phyloP scores from a whole-genome alignment of 2,797 vertebrate species.

The Phylloscopus collybita region DNA sequence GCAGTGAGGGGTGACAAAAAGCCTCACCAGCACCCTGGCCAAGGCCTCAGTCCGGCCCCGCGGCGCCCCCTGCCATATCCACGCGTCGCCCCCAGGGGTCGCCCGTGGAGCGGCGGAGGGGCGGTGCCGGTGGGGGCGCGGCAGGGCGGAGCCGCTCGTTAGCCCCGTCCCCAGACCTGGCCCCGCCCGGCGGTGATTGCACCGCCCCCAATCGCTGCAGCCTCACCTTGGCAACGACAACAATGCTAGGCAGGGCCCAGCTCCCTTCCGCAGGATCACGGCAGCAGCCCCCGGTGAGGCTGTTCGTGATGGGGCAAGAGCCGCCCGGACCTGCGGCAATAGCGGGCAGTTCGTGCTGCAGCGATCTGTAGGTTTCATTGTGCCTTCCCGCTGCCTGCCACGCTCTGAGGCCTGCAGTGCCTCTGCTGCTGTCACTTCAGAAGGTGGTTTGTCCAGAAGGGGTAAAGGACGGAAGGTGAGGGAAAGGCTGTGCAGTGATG shows the following conservation, averaged over 20 bases:
- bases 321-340: neutral
- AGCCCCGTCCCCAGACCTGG: neutral
- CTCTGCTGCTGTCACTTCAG: neutral
- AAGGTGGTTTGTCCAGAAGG: neutral
- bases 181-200: neutral
- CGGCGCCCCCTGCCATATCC: neutral
- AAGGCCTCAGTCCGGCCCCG: neutral
- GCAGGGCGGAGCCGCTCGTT: rapidly evolving
- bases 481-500: neutral
- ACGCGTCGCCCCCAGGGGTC: neutral
- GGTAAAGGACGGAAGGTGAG: neutral
- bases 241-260: rapidly evolving
- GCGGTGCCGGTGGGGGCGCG: neutral
- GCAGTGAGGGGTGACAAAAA: neutral
- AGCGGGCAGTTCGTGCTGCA: neutral
- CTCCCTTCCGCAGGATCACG: neutral
- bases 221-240: rapidly evolving
- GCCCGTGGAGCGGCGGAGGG: neutral
- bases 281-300: neutral
- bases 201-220: neutral
- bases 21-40: neutral
- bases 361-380: neutral
- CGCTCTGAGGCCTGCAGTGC: neutral
- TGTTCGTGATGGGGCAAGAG: neutral
- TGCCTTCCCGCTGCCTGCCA: neutral